Percentiles rank a stretch among this genome's conserved stretches.
Evolutionary conservation across 2,113 vertebrate genomes (phyloP).

Genomic region (Notarius lentiginosus): DNA sequence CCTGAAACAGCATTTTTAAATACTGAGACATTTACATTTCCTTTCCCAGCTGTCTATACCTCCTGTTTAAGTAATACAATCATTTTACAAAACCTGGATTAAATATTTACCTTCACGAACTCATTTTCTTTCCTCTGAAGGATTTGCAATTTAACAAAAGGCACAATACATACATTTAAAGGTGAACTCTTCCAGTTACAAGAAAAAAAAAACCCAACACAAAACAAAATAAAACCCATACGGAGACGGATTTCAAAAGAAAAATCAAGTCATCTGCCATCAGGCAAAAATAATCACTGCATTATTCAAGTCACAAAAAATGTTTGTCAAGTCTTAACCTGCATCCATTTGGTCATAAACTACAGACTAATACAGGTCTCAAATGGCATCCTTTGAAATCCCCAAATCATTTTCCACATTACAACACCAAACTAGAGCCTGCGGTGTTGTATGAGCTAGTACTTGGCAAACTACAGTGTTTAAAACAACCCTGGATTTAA

Average conservation of each 20-base stretch:
- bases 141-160: neutral
- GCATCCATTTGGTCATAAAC: neutral
- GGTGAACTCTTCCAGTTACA: neutral
- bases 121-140: neutral
- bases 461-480: constrained; percentile 6
- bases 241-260: neutral
- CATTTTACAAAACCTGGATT: neutral
- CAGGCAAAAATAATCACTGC: neutral
- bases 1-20: neutral
- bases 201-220: neutral
- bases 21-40: neutral
- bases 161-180: neutral
- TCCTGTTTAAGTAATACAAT: neutral
- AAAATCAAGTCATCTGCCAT: neutral
- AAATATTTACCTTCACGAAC: neutral
- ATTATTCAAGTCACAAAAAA: neutral
- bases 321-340: constrained; percentile 10
- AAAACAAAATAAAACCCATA: too few species aligned
- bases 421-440: neutral
- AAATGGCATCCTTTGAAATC: neutral
- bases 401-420: constrained; percentile 22
- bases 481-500: constrained; percentile 31
- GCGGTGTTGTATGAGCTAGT: neutral
- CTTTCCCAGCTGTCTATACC: neutral
- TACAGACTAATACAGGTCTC: neutral